Conservation (phyloP, 2,797 vertebrate species). For the Crenichthys baileyi region DNA sequence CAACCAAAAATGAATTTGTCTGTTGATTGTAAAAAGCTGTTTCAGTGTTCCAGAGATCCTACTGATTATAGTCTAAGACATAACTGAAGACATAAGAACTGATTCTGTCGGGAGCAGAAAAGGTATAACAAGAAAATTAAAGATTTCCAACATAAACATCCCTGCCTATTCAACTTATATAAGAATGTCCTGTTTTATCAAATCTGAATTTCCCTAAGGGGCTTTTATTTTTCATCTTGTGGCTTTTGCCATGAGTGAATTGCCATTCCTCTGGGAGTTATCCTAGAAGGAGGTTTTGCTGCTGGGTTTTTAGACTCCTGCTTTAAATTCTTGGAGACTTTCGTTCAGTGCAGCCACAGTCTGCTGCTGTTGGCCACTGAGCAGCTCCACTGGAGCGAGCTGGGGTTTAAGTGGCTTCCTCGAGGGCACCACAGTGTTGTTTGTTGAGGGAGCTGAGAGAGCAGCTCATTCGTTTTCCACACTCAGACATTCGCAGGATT, state of each 20-base stretch:
- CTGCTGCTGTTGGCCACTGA: conserved; percentile 63
- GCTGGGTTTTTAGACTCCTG: conserved; percentile 39
- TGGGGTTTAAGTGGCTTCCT: conserved; percentile 68
- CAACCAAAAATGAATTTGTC: conserved; percentile 25
- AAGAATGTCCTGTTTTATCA: conserved; percentile 64
- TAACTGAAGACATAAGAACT: conserved; percentile 38
- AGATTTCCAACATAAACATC: conserved; percentile 41
- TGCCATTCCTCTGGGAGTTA: conserved; percentile 39
- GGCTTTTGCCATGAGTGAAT: conserved; percentile 51
- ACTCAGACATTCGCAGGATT: conserved; percentile 48
- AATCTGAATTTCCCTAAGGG: conserved; percentile 62
- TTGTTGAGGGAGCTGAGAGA: conserved; percentile 48
- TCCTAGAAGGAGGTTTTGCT: conserved; percentile 21
- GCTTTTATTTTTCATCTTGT: conserved; percentile 50
- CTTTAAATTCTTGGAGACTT: conserved; percentile 63
- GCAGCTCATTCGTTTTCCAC: conserved; percentile 58
- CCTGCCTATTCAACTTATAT: conserved; percentile 48
- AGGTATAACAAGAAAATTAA: conserved; percentile 45
- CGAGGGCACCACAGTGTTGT: conserved; percentile 53
- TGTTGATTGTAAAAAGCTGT: conserved; percentile 44
- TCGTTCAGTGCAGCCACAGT: conserved; percentile 46
- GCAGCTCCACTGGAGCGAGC: conserved; percentile 66
- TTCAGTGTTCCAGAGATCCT: conserved; percentile 35
- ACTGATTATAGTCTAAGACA: conserved; percentile 44
- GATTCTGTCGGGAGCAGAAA: conserved; percentile 33